These are phyloP conservation scores for Drosophila lutescens DNA, from an alignment of 2,888 invertebrate genomes.

Conservation along the genomic window DNA sequence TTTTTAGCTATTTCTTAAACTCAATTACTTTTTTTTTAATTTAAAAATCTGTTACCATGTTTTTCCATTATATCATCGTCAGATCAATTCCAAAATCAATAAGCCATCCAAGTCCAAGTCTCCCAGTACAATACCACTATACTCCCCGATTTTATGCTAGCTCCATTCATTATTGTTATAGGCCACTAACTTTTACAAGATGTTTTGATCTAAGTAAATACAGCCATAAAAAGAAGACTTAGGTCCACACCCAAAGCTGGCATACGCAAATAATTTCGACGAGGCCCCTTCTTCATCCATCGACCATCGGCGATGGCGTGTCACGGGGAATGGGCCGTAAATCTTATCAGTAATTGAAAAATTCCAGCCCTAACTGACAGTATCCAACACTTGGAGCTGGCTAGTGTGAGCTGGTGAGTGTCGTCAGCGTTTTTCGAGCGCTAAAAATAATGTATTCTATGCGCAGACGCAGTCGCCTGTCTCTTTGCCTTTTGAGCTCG, in stretches of 20 bases:
- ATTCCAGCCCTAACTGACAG: conserved; percentile 59
- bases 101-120: too few species aligned
- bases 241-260: not conserved
- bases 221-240: not conserved
- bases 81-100: too few species aligned
- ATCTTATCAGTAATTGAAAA: conserved; percentile 51
- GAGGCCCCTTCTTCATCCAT: conserved; percentile 14
- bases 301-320: conserved; percentile 16
- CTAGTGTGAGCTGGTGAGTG: conserved; percentile 34
- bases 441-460: conserved; percentile 67
- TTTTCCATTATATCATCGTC: not conserved
- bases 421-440: conserved; percentile 63
- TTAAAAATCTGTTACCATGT: not conserved
- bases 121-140: not conserved
- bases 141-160: not conserved
- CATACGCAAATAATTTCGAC: conserved; percentile 12
- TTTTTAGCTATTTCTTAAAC: too few species aligned
- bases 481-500: conserved; percentile 12
- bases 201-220: not conserved
- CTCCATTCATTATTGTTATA: not conserved
- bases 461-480: conserved; percentile 51
- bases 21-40: too few species aligned
- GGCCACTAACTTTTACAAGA: not conserved
- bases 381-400: conserved; percentile 47
- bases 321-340: conserved; percentile 45